phyloP scores from a whole-genome alignment of 2,797 vertebrate genomes.

The Anguilla anguilla region DNA sequence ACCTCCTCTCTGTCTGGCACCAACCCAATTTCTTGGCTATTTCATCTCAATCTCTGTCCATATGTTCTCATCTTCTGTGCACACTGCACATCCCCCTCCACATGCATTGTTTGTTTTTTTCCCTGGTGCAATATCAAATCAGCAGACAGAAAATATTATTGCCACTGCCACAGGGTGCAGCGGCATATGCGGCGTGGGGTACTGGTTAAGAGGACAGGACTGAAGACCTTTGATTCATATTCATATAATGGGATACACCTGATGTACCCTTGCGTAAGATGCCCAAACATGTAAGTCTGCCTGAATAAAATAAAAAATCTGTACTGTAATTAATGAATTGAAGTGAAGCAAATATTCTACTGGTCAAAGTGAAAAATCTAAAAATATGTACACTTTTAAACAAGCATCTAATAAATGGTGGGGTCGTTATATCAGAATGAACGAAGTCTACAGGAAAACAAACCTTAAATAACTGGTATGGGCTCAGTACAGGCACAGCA shows the following conservation, averaged over 20 bases:
- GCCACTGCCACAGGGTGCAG: not conserved
- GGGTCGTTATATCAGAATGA: no score
- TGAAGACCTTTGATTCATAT: not conserved
- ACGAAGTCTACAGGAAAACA: no score
- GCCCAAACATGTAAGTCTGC: not conserved
- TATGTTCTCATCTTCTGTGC: constrained; percentile 52
- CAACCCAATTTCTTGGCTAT: constrained; percentile 49
- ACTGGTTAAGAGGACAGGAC: not conserved
- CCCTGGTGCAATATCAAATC: not conserved
- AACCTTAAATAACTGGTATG: no score
- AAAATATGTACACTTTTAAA: no score
- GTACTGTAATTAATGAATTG: not conserved
- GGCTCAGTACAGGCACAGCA: no score
- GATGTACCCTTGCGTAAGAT: not conserved
- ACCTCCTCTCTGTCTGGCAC: constrained; percentile 56
- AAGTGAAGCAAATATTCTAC: no score
- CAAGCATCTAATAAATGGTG: no score
- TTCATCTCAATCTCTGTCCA: constrained; percentile 55
- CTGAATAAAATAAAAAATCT: not conserved
- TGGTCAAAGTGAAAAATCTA: no score
- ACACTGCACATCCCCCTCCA: constrained; percentile 19
- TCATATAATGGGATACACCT: not conserved
- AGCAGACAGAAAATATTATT: constrained; percentile 12
- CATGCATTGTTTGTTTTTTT: not conserved
- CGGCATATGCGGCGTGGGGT: not conserved